Evolutionary conservation across 2,797 vertebrate species (phyloP), one percentile per base, ranked within the genome.

Genomic region (Tapera naevia): DNA sequence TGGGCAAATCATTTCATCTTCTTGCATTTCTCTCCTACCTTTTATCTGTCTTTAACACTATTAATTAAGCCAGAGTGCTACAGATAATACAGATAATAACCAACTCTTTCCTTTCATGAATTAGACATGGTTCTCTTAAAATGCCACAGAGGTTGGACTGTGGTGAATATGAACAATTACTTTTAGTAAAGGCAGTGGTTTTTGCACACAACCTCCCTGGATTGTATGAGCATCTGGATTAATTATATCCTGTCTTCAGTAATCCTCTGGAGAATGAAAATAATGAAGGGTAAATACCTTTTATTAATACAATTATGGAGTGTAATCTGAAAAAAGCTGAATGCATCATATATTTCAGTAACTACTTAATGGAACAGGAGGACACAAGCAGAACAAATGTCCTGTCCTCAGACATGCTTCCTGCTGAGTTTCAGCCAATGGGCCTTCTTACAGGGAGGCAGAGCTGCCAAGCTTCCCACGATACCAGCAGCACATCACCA

Each of bases 271-370:
- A 91, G 93, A 97, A 94, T 88, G 18, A 95, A 95, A 96, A 96
- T 94, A 93, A 95, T 88, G 91, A 94, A 94, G 93, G 91, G 86
- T 95, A 97, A 97, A 93, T 96, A 96, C 91, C 89, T 93, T 96
- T 91, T 92, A 95, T 94, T 95, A 96, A 95, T 92, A 94, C 85
- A 96, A 81, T 95, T 95, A 91, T 11, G 37, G 85, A 71, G 33
- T 45, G 4, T 91, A 91, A 96, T 95, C 93, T 0, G 21, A 92
- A 94, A 92, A 94, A 96, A 75, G 35, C 73, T 67, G 80, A 96
- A 89, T 32, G 82, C 66, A 88, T 48, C 89, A 50, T 84, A 79
- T 25, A 70, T 95, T 92, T 91, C 76, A 88, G 73, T 84, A 92
- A 86, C 89, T 91, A 58, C 84, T 96, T 88, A 92, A 88, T 51